Evolutionary conservation across 2,888 invertebrate genomes (phyloP).

Genomic region (Hipparchia semele): DNA sequence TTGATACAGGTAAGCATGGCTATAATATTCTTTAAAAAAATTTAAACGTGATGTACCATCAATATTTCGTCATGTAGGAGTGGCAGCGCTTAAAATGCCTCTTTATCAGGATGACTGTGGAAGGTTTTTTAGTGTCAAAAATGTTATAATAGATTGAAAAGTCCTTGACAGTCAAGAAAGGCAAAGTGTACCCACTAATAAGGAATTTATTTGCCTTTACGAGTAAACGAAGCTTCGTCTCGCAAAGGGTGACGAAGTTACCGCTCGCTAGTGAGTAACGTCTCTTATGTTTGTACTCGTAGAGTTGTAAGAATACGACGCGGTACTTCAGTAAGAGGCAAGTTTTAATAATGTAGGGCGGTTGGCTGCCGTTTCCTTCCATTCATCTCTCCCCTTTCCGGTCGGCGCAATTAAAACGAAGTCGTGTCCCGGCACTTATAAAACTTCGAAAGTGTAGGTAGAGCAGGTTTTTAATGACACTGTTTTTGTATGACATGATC

Average conservation of each 20-base stretch:
- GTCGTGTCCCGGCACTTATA: conserved; percentile 80
- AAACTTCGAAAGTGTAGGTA: conserved; percentile 77
- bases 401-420: conserved; percentile 80
- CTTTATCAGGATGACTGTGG: too few species aligned
- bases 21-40: too few species aligned
- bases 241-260: background rate
- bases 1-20: too few species aligned
- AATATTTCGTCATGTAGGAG: too few species aligned
- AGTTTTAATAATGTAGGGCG: conserved; percentile 81
- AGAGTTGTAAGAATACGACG: conserved; percentile 63
- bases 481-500: conserved; percentile 18
- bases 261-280: background rate
- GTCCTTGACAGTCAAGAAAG: too few species aligned
- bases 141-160: too few species aligned
- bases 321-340: conserved; percentile 69
- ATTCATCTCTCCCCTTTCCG: conserved; percentile 81
- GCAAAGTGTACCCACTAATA: too few species aligned
- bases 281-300: conserved; percentile 59
- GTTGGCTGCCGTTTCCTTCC: conserved; percentile 79
- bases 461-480: conserved; percentile 65
- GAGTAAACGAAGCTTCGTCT: too few species aligned
- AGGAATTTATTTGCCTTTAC: too few species aligned
- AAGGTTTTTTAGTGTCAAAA: too few species aligned
- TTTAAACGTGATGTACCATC: too few species aligned
- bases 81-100: too few species aligned